These are phyloP conservation scores for Zaprionus ghesquierei DNA, from an alignment of 1,140 invertebrate genomes.

Conservation along the genomic window DNA sequence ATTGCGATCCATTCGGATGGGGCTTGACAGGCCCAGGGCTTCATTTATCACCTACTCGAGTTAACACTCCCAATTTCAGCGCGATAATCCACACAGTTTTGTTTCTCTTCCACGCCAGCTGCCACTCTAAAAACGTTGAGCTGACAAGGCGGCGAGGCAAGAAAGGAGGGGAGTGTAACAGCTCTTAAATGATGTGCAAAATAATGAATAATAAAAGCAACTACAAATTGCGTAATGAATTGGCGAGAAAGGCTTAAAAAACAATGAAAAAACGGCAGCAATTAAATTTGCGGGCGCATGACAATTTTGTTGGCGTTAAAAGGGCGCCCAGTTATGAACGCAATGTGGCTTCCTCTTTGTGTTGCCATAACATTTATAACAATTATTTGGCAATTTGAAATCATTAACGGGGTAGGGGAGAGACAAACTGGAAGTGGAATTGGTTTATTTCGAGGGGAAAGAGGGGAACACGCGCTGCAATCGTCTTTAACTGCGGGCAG, in stretches of 20 bases:
- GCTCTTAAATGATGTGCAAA: slow-evolving; percentile 10
- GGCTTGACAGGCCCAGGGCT: not conserved
- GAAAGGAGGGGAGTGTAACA: not conserved
- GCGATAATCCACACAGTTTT: slow-evolving; percentile 12
- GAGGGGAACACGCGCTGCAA: slow-evolving; percentile 37
- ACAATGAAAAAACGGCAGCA: slow-evolving; percentile 12
- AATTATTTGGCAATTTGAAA: slow-evolving; percentile 73
- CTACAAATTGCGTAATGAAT: slow-evolving; percentile 62
- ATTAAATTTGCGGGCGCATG: slow-evolving; percentile 53
- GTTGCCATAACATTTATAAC: slow-evolving; percentile 55
- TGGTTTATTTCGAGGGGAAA: slow-evolving; percentile 8
- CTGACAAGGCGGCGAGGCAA: not conserved
- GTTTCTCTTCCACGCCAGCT: not conserved
- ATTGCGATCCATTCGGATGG: not conserved
- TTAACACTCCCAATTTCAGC: slow-evolving; percentile 23
- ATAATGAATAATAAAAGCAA: slow-evolving; percentile 36
- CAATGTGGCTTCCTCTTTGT: slow-evolving; percentile 29
- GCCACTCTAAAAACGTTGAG: slow-evolving; percentile 18
- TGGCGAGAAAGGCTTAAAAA: slow-evolving; percentile 21
- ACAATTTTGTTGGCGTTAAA: slow-evolving; percentile 37
- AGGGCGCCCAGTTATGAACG: slow-evolving; percentile 20
- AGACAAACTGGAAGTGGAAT: slow-evolving; percentile 19
- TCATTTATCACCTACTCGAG: slow-evolving; percentile 30
- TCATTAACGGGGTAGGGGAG: slow-evolving; percentile 48
- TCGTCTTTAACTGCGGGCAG: slow-evolving; percentile 42